Evolutionary conservation across 2,888 invertebrate species (phyloP).

Genomic region (Glyphotaelius pellucidus): DNA sequence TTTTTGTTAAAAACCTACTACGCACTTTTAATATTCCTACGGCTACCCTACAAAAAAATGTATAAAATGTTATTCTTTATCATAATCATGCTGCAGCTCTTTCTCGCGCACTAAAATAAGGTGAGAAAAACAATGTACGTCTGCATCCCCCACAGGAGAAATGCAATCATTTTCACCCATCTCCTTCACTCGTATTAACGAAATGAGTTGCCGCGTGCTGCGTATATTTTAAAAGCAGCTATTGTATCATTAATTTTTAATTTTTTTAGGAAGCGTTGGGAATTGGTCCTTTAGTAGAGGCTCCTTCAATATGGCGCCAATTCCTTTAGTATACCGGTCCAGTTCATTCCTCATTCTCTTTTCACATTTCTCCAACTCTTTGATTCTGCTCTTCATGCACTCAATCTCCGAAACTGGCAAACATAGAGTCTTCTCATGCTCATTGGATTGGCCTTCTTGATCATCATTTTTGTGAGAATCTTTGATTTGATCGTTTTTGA

Average conservation of each 20-base stretch:
- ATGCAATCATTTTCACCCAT: too few relatives aligned
- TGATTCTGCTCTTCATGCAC: neutral
- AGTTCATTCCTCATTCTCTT: neutral
- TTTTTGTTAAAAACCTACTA: neutral
- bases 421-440: neutral
- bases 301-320: neutral
- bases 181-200: too few relatives aligned
- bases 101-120: too few relatives aligned
- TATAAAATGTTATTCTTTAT: too few relatives aligned
- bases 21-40: too few relatives aligned
- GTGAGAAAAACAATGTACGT: too few relatives aligned
- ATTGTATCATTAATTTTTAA: neutral
- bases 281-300: neutral
- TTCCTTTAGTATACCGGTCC: neutral
- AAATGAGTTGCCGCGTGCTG: too few relatives aligned
- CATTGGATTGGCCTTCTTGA: neutral
- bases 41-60: too few relatives aligned
- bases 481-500: too few relatives aligned
- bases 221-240: too few relatives aligned
- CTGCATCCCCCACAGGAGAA: too few relatives aligned
- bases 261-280: neutral
- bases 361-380: neutral
- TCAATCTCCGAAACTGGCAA: conserved; percentile 3
- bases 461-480: neutral
- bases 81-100: too few relatives aligned